Conservation (phyloP, 2,113 vertebrate genomes). For the Bucco capensis region DNA sequence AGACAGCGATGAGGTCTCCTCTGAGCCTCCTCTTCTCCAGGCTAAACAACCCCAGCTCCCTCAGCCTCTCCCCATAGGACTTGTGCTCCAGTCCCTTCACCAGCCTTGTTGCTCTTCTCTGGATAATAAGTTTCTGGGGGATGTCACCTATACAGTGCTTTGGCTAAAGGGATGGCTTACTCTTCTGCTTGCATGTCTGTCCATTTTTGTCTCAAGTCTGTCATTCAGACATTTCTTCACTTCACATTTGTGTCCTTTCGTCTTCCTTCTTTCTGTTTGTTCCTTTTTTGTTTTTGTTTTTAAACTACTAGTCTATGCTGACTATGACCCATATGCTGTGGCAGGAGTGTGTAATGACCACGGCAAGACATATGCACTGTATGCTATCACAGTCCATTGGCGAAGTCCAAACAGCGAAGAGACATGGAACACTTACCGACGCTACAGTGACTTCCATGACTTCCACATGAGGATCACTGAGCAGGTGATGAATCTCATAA, state of each 20-base stretch:
- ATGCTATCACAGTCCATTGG: slow-evolving; percentile 92
- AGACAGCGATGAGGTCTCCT: no score
- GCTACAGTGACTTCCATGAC: slow-evolving; percentile 98
- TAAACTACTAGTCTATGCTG: slow-evolving; percentile 85
- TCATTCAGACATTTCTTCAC: slow-evolving; percentile 71
- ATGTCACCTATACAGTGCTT: background rate
- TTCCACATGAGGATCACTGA: slow-evolving; percentile 98
- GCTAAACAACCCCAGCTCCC: no score
- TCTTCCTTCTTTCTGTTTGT: slow-evolving; percentile 73
- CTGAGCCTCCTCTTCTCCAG: no score
- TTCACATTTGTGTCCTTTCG: slow-evolving; percentile 73
- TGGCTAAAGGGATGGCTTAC: background rate
- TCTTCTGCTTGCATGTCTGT: slow-evolving; percentile 42
- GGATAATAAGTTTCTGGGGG: background rate
- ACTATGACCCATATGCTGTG: slow-evolving; percentile 88
- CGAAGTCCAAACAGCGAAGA: slow-evolving; percentile 84
- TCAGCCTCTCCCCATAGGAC: no score
- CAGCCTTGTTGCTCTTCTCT: no score
- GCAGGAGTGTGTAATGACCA: slow-evolving; percentile 99
- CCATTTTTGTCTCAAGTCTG: slow-evolving; percentile 62
- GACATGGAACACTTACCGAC: slow-evolving; percentile 95
- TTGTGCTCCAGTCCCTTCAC: no score
- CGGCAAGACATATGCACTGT: slow-evolving; percentile 95
- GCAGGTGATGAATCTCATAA: slow-evolving; percentile 75
- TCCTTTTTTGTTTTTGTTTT: slow-evolving; percentile 60